phyloP scores from a whole-genome alignment of 2,113 vertebrate genomes.

The Martes martes region DNA sequence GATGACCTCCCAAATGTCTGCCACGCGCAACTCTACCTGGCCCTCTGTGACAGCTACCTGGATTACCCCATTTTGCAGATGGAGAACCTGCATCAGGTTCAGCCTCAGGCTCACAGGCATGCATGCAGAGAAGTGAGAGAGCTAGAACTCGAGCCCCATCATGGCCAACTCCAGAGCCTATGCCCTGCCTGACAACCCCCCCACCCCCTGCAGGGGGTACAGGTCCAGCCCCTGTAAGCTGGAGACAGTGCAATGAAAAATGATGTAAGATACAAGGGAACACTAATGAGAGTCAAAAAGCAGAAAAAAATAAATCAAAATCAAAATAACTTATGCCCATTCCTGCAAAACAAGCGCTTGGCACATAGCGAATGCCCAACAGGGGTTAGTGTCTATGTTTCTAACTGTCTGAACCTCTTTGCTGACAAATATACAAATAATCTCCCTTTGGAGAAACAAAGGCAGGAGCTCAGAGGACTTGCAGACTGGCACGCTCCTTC shows the following conservation, averaged over 20 bases:
- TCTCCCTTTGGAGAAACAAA: neutral
- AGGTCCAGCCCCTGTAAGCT: rapidly evolving
- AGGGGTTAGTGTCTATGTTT: neutral
- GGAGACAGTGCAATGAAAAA: neutral
- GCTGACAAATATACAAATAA: neutral
- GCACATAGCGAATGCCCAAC: neutral
- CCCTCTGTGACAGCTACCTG: rapidly evolving
- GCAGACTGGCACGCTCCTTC: neutral
- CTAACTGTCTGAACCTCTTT: neutral
- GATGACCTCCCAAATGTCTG: neutral
- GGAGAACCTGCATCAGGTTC: neutral
- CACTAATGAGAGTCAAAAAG: neutral
- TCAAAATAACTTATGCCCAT: neutral
- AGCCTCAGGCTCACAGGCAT: neutral
- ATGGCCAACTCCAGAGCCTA: rapidly evolving
- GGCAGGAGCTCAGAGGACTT: neutral
- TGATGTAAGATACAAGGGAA: no score
- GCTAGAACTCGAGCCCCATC: neutral
- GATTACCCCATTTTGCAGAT: neutral
- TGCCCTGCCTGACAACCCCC: neutral
- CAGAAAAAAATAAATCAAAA: neutral
- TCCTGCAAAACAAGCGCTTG: neutral
- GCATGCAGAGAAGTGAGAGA: neutral
- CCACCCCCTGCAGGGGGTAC: no score
- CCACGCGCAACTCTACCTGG: rapidly evolving